Percentiles rank a stretch among this genome's conserved stretches.
Conservation (phyloP, 2,797 vertebrate species). For the Hylomyscus alleni region DNA sequence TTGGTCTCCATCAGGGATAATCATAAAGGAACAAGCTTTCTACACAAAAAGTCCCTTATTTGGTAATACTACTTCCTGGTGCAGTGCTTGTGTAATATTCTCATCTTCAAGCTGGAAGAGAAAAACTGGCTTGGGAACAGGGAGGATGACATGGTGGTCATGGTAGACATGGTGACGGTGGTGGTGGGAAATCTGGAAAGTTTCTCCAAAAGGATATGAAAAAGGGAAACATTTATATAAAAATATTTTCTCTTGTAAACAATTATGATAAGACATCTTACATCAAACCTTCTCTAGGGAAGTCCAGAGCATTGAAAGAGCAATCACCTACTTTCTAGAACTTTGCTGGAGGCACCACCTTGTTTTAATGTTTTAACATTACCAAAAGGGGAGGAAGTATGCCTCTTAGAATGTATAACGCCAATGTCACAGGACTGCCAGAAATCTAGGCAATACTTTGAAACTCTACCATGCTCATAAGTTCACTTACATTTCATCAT, state of each 20-base stretch:
- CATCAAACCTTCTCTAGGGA: background rate
- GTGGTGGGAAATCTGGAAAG: background rate
- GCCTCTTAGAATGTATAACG: background rate
- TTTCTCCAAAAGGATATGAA: background rate
- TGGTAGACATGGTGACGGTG: no score
- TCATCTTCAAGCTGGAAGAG: background rate
- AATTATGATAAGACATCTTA: background rate
- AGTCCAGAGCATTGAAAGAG: background rate
- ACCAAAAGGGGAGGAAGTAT: background rate
- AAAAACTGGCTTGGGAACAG: background rate
- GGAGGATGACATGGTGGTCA: no score
- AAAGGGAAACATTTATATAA: background rate
- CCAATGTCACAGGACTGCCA: background rate
- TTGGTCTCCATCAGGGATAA: background rate
- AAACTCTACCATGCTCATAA: slow-evolving; percentile 31
- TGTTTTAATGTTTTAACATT: slow-evolving; percentile 51
- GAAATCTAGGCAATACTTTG: background rate
- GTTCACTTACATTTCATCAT: slow-evolving; percentile 59
- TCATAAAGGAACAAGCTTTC: slow-evolving; percentile 12
- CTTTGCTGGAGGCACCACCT: background rate
- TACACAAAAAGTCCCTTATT: background rate
- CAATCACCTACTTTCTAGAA: background rate
- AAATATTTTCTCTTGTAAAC: background rate
- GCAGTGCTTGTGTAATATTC: background rate
- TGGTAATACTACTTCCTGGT: background rate